phyloP scores from a whole-genome alignment of 2,888 invertebrate genomes.

The Steinernema scapterisci region DNA sequence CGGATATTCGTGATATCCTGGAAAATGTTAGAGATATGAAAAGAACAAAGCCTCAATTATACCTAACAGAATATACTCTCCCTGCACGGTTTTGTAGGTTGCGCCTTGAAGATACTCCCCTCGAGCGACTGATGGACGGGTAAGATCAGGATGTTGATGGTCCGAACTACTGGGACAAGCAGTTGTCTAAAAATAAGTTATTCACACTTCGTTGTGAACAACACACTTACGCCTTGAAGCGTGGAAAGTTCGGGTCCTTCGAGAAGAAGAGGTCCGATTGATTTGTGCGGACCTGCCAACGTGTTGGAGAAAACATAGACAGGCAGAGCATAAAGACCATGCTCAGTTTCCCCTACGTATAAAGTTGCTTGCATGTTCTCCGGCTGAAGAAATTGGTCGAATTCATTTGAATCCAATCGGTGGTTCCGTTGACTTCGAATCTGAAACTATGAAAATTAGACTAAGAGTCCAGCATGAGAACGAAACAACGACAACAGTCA shows the following conservation, averaged over 20 bases:
- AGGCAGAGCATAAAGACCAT: conserved; percentile 88
- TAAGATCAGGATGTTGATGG: neutral
- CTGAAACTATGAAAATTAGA: neutral
- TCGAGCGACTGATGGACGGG: conserved; percentile 3
- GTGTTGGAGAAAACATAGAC: conserved; percentile 85
- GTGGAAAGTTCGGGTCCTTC: conserved; percentile 63
- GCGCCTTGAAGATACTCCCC: neutral
- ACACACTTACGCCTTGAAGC: neutral
- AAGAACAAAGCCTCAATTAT: neutral
- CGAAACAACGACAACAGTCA: neutral
- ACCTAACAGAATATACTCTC: conserved; percentile 43
- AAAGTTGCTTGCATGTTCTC: conserved; percentile 72
- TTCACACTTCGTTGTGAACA: neutral
- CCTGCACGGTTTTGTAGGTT: conserved; percentile 37
- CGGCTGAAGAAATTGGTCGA: conserved; percentile 39
- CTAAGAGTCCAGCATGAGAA: neutral
- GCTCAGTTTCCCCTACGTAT: conserved; percentile 83
- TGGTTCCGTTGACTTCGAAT: conserved; percentile 15
- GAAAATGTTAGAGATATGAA: neutral
- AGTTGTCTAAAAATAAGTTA: neutral
- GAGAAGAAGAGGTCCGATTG: conserved; percentile 69
- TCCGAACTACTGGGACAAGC: neutral
- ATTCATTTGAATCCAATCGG: neutral
- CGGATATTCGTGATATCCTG: conserved; percentile 33
- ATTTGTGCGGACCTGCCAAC: conserved; percentile 79